Evolutionary conservation across 2,113 vertebrate species (phyloP), one percentile per base, ranked within the genome.

Genomic region (Burhinus oedicnemus): DNA sequence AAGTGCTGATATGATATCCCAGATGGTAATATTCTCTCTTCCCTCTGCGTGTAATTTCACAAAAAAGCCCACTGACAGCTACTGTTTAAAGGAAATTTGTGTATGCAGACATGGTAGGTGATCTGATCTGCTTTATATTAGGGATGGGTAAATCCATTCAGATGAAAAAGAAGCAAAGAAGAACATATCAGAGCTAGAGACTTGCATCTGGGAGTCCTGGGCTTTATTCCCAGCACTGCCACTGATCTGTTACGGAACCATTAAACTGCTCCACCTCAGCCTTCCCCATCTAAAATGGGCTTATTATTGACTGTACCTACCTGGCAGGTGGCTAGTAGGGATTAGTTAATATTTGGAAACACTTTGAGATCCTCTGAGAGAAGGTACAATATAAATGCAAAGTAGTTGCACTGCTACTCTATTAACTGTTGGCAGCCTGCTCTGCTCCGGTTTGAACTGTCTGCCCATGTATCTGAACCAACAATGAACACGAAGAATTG

Each of bases 1-100:
- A 97, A 97, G 93, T 89, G 81, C 80, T 96, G 96, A 97, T 95
- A 95, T 72, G 92, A 87, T 95, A 96, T 95, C 90, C 96, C 96
- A 97, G 95, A 93, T 88, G 91, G 95, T 80, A 93, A 96, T 83
- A 94, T 78, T 96, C 95, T 86, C 64, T 75, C 95, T 93, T 95
- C 70, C 89, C 83, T 95, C 91, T 38, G 57, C 11, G 2, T 52
- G 55, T 94, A 95, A 97, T 97, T 95, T 92, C 94, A 96, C 45
- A 26, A 89, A 94, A 95, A 94, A 91, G 74, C 92, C 83, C 68
- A 54, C 94, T 92, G 95, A 95, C 93, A 93, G 94, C 91, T 70
- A 94, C 77, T 70, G 64, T 95, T 95, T 94, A 92, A 94, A 93
- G 93, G 61, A 91, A 85, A 93, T 87, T 85, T 75, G 8, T 95